Evolutionary conservation across 2,888 invertebrate genomes (phyloP), one percentile per base, ranked within the genome.

Genomic region (Sphinx pinastri): DNA sequence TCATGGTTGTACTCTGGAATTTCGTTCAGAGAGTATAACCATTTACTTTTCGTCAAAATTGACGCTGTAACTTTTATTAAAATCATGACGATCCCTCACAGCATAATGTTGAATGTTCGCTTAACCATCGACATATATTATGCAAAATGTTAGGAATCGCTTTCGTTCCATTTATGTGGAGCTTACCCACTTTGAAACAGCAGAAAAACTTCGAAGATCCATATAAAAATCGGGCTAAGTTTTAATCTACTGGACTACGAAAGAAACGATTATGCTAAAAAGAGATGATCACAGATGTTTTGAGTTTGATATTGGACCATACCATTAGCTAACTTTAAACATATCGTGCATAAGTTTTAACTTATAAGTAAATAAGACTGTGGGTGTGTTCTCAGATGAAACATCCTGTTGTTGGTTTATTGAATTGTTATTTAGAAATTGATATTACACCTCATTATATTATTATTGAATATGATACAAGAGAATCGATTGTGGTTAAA

Each of bases 151-250:
- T 47, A 19, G 13, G 19, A 79, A 81, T 77, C 81, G 90, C 90
- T 91, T 93, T 83, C 86, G 87, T 90, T 78, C 79, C 89, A 89
- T 88, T 84, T 84, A 83, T 90, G 87, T 88, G 81, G 75, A 83
- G 81, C 81, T 85, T 83, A 78, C 8, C 77, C 74, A 71, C 81
- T 78, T 76, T 75, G 74, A 73, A 80, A 80, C 71, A 76, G 76
- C 75, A 73, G 89, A 86, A 91, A 92, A 91, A 91, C 88, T 86
- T 85, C 79, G 91, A 91, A 92, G 93, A 93, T 93, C 92, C 93
- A 92, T 92, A 82, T 83, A 77, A 81, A 76, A 75, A 73, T 81
- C 80, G 86, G 89, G 89, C 88, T 85, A 91, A 92, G 91, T 88
- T 88, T 79, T 76, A 72, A 76, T 73, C 52, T 69, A 84, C 87